These are phyloP conservation scores for Auanema sp. DNA, from an alignment of 2,888 invertebrate genomes.

Conservation along the genomic window DNA sequence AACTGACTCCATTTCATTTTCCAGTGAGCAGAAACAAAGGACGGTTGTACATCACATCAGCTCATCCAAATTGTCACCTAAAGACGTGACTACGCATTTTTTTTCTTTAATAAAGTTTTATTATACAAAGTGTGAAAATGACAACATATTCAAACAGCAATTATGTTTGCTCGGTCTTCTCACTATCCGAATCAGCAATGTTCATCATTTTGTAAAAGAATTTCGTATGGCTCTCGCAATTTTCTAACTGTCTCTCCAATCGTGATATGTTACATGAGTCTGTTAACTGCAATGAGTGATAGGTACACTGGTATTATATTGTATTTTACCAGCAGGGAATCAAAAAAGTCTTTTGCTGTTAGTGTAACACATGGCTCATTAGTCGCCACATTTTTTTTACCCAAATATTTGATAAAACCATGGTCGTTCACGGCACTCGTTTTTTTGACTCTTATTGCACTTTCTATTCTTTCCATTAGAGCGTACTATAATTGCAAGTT, in stretches of 20 bases:
- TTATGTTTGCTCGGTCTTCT: too few species aligned
- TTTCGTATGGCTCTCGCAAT: constrained; percentile 9
- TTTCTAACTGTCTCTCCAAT: neutral
- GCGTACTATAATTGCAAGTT: neutral
- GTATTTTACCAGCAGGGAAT: neutral
- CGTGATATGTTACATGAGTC: neutral
- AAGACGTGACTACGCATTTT: too few species aligned
- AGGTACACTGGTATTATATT: neutral
- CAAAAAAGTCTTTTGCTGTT: constrained; percentile 1
- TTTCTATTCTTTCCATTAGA: constrained; percentile 10
- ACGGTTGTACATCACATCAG: too few species aligned
- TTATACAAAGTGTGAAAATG: too few species aligned
- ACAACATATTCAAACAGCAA: too few species aligned
- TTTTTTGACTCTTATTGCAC: constrained; percentile 5
- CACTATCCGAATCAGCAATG: too few species aligned
- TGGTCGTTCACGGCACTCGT: constrained; percentile 8
- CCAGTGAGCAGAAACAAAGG: too few species aligned
- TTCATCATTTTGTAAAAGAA: constrained; percentile 4
- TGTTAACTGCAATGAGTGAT: neutral
- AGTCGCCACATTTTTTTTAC: neutral
- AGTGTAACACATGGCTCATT: neutral
- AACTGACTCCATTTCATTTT: too few species aligned
- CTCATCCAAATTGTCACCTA: too few species aligned
- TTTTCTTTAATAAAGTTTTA: too few species aligned
- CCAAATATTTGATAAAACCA: constrained; percentile 9